Percentiles rank a stretch among this genome's conserved stretches.
Conservation (phyloP, 1,140 invertebrate genomes). For the Lepidurus apus region DNA sequence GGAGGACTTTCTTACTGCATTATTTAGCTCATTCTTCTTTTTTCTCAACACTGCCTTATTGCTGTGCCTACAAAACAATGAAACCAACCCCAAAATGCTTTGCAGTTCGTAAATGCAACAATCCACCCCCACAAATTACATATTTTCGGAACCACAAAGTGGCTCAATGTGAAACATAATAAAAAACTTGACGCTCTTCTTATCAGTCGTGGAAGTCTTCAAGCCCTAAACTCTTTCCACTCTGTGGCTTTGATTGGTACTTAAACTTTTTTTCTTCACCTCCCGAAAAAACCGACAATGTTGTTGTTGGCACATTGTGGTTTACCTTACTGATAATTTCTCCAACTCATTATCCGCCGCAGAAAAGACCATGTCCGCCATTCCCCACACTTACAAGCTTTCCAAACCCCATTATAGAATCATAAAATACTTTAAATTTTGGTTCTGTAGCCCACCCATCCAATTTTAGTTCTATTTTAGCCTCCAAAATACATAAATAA, state of each 20-base stretch:
- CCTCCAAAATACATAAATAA: neutral
- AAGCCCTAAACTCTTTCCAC: no score
- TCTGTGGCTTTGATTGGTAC: no score
- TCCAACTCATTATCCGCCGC: neutral
- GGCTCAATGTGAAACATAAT: neutral
- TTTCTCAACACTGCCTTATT: neutral
- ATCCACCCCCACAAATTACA: neutral
- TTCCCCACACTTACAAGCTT: neutral
- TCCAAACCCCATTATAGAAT: neutral
- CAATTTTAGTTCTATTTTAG: neutral
- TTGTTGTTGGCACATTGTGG: slow-evolving; percentile 1
- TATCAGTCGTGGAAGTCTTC: no score
- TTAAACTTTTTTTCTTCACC: neutral
- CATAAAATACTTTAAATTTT: neutral
- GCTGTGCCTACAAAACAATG: neutral
- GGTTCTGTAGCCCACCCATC: neutral
- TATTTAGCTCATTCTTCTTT: neutral
- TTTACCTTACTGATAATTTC: neutral
- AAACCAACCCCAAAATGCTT: neutral
- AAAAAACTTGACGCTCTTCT: neutral
- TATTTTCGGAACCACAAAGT: neutral
- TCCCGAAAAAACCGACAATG: slow-evolving; percentile 4
- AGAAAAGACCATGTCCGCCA: neutral
- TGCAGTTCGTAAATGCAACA: neutral
- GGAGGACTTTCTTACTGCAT: no score